Evolutionary conservation across 2,888 invertebrate species (phyloP), one percentile per base, ranked within the genome.

Genomic region (Teleogryllus oceanicus): DNA sequence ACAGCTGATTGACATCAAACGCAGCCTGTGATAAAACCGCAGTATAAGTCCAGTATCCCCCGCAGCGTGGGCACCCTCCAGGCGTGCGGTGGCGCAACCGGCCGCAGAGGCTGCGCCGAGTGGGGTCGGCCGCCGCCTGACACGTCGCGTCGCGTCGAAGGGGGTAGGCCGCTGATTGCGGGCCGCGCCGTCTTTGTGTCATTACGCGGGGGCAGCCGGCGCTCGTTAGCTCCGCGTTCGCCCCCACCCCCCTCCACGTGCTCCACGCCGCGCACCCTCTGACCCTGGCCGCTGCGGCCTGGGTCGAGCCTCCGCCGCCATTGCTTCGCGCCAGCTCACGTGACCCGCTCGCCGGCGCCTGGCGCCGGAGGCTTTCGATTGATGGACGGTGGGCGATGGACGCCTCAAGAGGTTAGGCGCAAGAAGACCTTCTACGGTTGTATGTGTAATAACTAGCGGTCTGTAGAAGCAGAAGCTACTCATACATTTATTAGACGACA

Each of bases 181-280:
- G 62, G 62, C 62, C 62, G 62, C 62, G 62, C 62, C 62, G 62
- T 62, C 62, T 62, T 62, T 62, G 62, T 62, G 16, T 62, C 62
- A 62, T 62, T 62, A 62, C 62, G 62, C 62, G 62, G 62, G n/a
- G 62, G 13, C 62, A n/a, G 62, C 62, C n/a, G 16, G n/a, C 62
- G 62, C 62, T 62, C 62, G 62, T 62, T 62, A 62, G 62, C 1
- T 16, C 62, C n/a, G 16, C 62, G 62, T 62, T 62, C 62, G 62
- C 8, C 62, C 8, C 16, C n/a, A 24, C 24, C 24, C 24, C 2
- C 62, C 16, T 1, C 62, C 5, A n/a, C 62, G 13, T 62, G 62
- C 62, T 62, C 62, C 62, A 16, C 62, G 62, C 16, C n/a, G 4
- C 62, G 62, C 62, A 62, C 62, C 13, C 62, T 18, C 16, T 62